A percentile compares a stretch with the other conserved stretches of the same genome.
Evolutionary conservation across 2,113 vertebrate genomes (phyloP).

Genomic region (Erythrocercus mccallii): DNA sequence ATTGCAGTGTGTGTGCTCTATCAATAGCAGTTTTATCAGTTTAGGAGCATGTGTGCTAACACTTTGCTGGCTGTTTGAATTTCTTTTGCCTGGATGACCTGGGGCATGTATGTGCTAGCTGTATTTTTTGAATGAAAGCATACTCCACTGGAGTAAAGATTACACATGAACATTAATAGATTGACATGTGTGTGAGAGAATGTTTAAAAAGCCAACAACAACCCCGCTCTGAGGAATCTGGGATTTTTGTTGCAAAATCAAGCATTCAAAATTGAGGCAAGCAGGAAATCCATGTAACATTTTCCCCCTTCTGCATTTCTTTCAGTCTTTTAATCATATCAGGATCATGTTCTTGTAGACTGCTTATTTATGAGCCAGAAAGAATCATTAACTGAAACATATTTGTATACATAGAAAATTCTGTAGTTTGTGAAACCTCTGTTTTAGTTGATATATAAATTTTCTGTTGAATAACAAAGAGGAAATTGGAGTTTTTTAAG

Average conservation of each 20-base stretch:
- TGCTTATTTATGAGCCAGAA: neutral
- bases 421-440: neutral
- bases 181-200: neutral
- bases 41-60: slow-evolving; percentile 1
- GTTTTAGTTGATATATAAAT: neutral
- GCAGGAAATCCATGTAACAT: neutral
- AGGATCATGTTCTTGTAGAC: neutral
- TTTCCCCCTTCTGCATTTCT: neutral
- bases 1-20: neutral
- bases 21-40: slow-evolving; percentile 16
- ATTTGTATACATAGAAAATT: neutral
- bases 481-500: neutral
- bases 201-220: neutral
- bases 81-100: neutral
- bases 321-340: neutral
- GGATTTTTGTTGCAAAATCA: neutral
- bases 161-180: neutral
- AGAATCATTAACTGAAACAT: neutral
- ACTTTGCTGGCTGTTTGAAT: neutral
- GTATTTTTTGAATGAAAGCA: slow-evolving; percentile 1
- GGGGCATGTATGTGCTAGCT: neutral
- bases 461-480: neutral
- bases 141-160: neutral
- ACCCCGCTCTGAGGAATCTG: neutral
- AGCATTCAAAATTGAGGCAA: neutral